phyloP scores from a whole-genome alignment of 2,888 invertebrate species.

The Eremobia ochroleuca region DNA sequence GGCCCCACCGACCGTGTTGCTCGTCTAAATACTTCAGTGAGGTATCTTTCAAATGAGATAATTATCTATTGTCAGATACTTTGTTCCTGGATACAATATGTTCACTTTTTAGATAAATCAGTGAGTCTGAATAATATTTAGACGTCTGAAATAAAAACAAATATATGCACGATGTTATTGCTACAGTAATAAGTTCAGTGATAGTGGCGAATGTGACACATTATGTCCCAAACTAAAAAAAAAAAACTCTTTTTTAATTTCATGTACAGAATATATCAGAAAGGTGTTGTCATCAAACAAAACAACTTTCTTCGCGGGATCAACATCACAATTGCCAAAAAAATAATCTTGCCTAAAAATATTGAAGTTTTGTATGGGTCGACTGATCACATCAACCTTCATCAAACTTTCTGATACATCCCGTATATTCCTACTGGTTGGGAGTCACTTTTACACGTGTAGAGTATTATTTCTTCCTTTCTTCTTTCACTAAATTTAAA shows the following conservation, averaged over 20 bases:
- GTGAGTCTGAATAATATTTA: not conserved
- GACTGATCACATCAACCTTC: not conserved
- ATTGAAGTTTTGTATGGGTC: not conserved
- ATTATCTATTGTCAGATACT: conserved; percentile 34
- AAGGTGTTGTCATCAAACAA: not conserved
- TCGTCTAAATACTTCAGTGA: conserved; percentile 53
- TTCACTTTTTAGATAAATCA: not conserved
- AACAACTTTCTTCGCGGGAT: not conserved
- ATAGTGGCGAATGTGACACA: not conserved
- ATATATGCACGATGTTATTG: not conserved
- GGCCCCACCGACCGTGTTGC: conserved; percentile 48
- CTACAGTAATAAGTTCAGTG: not conserved
- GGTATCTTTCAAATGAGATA: conserved; percentile 52
- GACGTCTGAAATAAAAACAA: not conserved
- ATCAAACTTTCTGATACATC: not conserved
- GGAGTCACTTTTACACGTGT: not conserved
- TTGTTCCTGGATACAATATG: conserved; percentile 18
- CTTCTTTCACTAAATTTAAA: not conserved
- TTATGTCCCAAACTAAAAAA: too few species aligned
- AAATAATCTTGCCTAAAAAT: too few species aligned
- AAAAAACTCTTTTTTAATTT: too few species aligned
- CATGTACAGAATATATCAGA: not conserved
- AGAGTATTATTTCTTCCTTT: not conserved
- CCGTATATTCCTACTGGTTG: not conserved
- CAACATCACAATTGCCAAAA: not conserved